Evolutionary conservation across 2,113 vertebrate species (phyloP), one percentile per base, ranked within the genome.

Genomic region (Stigmatopora argus): DNA sequence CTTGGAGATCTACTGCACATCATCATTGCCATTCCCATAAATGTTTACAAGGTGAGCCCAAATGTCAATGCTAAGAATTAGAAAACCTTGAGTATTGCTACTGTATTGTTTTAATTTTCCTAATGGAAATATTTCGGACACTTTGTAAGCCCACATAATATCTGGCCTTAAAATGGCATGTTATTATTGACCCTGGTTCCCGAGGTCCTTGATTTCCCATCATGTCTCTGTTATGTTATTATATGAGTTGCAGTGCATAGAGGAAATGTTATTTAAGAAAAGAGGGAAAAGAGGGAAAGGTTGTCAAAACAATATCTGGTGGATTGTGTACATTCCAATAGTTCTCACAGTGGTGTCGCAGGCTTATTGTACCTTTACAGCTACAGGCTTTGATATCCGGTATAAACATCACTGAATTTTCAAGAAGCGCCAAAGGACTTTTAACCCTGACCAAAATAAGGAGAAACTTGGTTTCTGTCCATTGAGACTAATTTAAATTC

Each of bases 1-100:
- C 87, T 99, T 11, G 97, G 97, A 31, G 97, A 99, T 76, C 89
- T 99, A 66, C 86, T 99, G 0, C 96, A 98, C 71, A 94, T 99
- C 79, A 69, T 95, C 65, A 95, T 98, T 23, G 95, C 92, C 68
- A 95, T 99, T 71, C 96, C 97, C 65, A 92, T 98, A 78, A 94
- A 89, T 17, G 91, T 95, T 62, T 99, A 96, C 88, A 99, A 96
- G 95, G 97, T 99, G 86, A 92, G 82, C 10, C 18, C 15, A 2
- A n/a, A 21, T 3, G 34, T 52, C 18, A 38, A 7, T 31, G 14
- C 15, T 44, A 26, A 48, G n/a, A n/a, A 46, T 46, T 46, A 46
- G 17, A 48, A 48, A 15, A n/a, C n/a, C n/a, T n/a, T n/a, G n/a
- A 38, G 35, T 7, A 38, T 38, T 38, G 35, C 35, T 38, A 4